Evolutionary conservation across 2,888 invertebrate genomes (phyloP).

Genomic region (Bembecia ichneumoniformis): DNA sequence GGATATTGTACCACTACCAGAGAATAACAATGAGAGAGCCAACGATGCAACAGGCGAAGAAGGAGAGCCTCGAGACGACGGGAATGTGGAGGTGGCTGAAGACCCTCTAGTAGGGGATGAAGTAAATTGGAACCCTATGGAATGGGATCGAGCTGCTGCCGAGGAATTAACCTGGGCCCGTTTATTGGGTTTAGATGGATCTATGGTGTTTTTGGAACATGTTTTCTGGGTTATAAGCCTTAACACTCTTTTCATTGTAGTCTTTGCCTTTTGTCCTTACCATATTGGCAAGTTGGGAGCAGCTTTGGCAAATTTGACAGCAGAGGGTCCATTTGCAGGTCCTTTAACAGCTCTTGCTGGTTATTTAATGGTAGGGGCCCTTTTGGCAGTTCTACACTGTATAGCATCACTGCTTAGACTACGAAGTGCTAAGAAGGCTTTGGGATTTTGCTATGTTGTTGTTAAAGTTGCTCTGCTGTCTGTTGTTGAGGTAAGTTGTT

Average conservation of each 20-base stretch:
- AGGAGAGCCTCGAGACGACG: conserved; percentile 43
- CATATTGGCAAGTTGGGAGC: conserved; percentile 93
- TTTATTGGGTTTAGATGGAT: conserved; percentile 94
- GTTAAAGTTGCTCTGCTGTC: conserved; percentile 93
- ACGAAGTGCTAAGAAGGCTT: conserved; percentile 83
- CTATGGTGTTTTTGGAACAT: conserved; percentile 96
- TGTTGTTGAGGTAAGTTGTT: conserved; percentile 86
- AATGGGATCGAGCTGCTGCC: conserved; percentile 97
- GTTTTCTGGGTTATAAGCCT: conserved; percentile 99
- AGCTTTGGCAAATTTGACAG: conserved; percentile 64
- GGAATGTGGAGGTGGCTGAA: conserved; percentile 49
- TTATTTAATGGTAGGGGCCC: conserved; percentile 90
- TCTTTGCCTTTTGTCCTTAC: conserved; percentile 97
- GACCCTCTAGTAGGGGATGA: conserved; percentile 79
- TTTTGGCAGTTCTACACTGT: conserved; percentile 86
- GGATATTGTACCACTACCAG: conserved; percentile 48
- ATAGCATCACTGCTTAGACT: conserved; percentile 86
- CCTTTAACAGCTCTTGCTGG: conserved; percentile 93
- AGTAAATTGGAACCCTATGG: conserved; percentile 98
- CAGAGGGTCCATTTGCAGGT: conserved; percentile 90
- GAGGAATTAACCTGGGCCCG: conserved; percentile 99
- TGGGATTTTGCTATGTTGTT: conserved; percentile 93
- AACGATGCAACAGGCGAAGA: conserved; percentile 50
- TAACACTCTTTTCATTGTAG: conserved; percentile 95
- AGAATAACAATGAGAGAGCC: conserved; percentile 63